Evolutionary conservation across 2,888 invertebrate genomes (phyloP).

Genomic region (Empis stercorea): DNA sequence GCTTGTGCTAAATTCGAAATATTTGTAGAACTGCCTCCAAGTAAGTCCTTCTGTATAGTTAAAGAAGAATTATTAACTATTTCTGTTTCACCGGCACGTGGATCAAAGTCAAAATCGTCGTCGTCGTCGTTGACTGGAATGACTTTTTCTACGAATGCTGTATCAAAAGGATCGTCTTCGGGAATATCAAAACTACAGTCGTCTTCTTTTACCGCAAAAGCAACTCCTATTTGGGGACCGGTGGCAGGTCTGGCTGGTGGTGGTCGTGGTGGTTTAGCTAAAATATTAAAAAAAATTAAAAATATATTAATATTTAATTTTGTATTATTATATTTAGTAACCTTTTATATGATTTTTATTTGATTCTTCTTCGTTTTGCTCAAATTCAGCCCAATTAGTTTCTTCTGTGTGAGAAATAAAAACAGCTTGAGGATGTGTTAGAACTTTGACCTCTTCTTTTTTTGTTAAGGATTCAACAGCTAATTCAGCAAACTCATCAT

Average conservation of each 20-base stretch:
- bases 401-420: slow-evolving; percentile 37
- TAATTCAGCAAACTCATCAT: slow-evolving; percentile 65
- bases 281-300: slow-evolving; percentile 19
- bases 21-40: slow-evolving; percentile 66
- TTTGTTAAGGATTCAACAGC: slow-evolving; percentile 63
- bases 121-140: slow-evolving; percentile 41
- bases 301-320: no score
- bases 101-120: slow-evolving; percentile 45
- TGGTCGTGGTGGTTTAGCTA: slow-evolving; percentile 32
- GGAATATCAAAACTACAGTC: slow-evolving; percentile 43
- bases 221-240: slow-evolving; percentile 28
- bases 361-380: slow-evolving; percentile 26
- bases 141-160: slow-evolving; percentile 66
- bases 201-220: slow-evolving; percentile 26
- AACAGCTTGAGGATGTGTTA: slow-evolving; percentile 34
- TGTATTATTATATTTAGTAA: no score
- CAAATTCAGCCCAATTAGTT: slow-evolving; percentile 55
- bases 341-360: slow-evolving; percentile 20
- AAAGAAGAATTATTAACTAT: slow-evolving; percentile 37
- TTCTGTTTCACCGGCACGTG: slow-evolving; percentile 46
- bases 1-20: slow-evolving; percentile 53
- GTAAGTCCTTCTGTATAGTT: slow-evolving; percentile 46
- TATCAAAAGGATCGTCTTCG: slow-evolving; percentile 67
- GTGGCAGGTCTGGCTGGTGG: slow-evolving; percentile 28
- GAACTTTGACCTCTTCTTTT: slow-evolving; percentile 37